Conservation (phyloP, 2,113 vertebrate species). For the Phrynosoma blainvillii region DNA sequence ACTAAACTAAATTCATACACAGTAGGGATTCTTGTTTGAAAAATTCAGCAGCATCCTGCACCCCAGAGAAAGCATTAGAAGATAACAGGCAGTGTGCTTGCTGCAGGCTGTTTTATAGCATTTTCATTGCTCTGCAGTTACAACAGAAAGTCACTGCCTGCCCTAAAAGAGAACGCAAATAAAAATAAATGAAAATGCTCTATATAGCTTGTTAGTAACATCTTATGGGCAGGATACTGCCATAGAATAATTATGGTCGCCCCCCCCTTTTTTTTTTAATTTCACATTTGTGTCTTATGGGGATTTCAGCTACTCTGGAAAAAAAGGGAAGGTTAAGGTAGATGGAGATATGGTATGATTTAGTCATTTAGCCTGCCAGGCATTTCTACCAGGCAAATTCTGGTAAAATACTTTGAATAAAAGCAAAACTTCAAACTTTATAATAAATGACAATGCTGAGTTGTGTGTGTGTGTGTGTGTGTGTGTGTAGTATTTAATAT, state of each 20-base stretch:
- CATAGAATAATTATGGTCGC: background rate
- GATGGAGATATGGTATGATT: background rate
- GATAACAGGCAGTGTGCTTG: background rate
- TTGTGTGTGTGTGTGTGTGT: background rate
- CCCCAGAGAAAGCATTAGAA: conserved; percentile 6
- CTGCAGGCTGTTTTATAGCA: conserved; percentile 5
- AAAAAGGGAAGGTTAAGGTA: background rate
- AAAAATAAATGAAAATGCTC: conserved; percentile 10
- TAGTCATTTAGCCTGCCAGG: background rate
- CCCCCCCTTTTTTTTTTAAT: background rate
- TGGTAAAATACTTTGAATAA: background rate
- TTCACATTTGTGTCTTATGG: background rate
- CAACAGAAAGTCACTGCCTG: background rate
- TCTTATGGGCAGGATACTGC: background rate
- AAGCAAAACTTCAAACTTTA: background rate
- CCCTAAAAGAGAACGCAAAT: background rate
- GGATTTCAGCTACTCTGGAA: background rate
- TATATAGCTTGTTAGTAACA: background rate
- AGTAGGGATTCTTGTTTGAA: conserved; percentile 18
- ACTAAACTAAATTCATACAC: background rate
- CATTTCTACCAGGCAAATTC: background rate
- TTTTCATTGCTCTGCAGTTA: background rate
- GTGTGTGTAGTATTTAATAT: background rate
- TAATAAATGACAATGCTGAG: background rate
- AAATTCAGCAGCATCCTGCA: background rate